Evolutionary conservation across 2,113 vertebrate species (phyloP).

Genomic region (Zootoca vivipara): DNA sequence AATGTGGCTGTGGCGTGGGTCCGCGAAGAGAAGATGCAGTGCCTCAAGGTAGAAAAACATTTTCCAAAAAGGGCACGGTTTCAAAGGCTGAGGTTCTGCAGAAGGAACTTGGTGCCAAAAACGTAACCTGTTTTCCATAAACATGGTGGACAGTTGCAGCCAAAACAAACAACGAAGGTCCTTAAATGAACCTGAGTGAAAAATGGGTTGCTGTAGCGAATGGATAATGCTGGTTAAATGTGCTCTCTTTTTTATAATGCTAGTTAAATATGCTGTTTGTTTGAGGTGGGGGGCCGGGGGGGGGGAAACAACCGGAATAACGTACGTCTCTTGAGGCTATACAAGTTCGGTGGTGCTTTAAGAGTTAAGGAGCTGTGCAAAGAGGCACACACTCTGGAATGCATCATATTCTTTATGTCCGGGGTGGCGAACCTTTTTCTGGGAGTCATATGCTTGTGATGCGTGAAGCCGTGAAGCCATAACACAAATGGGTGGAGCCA

Average conservation of each 20-base stretch:
- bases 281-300: background rate
- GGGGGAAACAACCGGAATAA: no score
- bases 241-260: slow-evolving; percentile 24
- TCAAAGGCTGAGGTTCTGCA: slow-evolving; percentile 68
- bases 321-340: background rate
- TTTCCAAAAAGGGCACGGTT: slow-evolving; percentile 54
- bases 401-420: no score
- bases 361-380: background rate
- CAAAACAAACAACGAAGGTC: slow-evolving; percentile 74
- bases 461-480: no score
- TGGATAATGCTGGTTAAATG: slow-evolving; percentile 24
- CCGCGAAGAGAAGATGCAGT: slow-evolving; percentile 58
- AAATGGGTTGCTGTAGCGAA: slow-evolving; percentile 54
- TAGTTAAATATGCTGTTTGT: slow-evolving; percentile 19
- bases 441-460: no score
- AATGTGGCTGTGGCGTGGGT: slow-evolving; percentile 37
- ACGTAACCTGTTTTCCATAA: slow-evolving; percentile 85
- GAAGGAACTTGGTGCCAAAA: slow-evolving; percentile 79
- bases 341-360: background rate
- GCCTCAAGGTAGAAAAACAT: slow-evolving; percentile 57
- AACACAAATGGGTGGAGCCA: no score
- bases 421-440: no score
- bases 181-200: slow-evolving; percentile 75
- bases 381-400: background rate
- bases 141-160: slow-evolving; percentile 66